Evolutionary conservation across 2,113 vertebrate genomes (phyloP), one percentile per base, ranked within the genome.

Genomic region (Nestor notabilis): DNA sequence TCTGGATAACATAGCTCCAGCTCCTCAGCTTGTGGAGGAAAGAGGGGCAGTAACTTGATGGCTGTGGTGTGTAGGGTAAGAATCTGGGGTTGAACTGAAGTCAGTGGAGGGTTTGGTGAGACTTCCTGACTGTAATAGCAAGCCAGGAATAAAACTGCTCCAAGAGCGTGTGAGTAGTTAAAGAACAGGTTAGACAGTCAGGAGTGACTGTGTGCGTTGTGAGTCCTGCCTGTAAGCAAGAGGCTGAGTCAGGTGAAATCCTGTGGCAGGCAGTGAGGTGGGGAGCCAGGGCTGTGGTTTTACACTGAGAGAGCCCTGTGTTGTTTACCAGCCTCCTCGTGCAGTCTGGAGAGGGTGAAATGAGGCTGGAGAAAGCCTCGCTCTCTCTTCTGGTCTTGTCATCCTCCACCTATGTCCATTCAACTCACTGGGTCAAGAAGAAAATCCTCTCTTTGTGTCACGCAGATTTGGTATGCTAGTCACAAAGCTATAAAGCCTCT

Each of bases 21-120:
- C 47, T 35, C 4, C 21, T 28, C n/a, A 21, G 28, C 15, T 1
- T 18, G n/a, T 43, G 87, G 43, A 19, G 82, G 8, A n/a, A 19
- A 56, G 28, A 4, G 47, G 47, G 70, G 2, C 19, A 37, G 6
- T 2, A 24, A 29, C 16, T 11, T 49, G 24, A 2, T 61, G 53
- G 3, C 56, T 31, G 18, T 41, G n/a, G 13, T 0, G 0, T 19
- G 23, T 2, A 24, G 33, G 55, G 23, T 68, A 7, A 29, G 47
- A 71, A 39, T 35, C 68, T n/a, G 83, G 49, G 44, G 11, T 13
- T 61, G 58, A 35, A 68, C 69, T 53, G 17, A 16, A 46, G 49
- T 39, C 66, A 49, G 1, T 5, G 27, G 29, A 33, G 52, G 68
- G 43, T 31, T 68, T 66, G 69, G 25, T 41, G 66, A 64, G 23